Conservation (phyloP, 2,113 vertebrate genomes). For the Oophaga pumilio region DNA sequence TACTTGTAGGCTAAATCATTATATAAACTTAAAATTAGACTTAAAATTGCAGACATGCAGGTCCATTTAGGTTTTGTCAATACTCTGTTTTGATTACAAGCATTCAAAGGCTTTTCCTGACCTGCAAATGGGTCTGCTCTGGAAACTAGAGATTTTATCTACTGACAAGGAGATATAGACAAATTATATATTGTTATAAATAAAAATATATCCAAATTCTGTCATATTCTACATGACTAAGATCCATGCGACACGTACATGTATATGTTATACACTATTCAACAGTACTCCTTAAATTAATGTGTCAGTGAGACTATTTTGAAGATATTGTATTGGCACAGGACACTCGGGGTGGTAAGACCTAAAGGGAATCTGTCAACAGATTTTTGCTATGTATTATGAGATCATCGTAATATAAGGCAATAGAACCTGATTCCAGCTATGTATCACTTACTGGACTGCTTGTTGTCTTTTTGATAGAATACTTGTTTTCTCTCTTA, state of each 20-base stretch:
- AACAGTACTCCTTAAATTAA: not conserved
- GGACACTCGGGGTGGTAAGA: too few species aligned
- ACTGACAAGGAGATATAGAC: not conserved
- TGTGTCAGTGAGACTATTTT: not conserved
- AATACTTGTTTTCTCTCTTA: too few species aligned
- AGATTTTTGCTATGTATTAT: too few species aligned
- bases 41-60: not conserved
- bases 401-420: too few species aligned
- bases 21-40: constrained; percentile 49
- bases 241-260: not conserved
- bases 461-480: too few species aligned
- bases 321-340: too few species aligned
- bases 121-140: not conserved
- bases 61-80: not conserved
- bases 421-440: too few species aligned
- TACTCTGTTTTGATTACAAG: not conserved
- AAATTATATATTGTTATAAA: not conserved
- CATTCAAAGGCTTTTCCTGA: not conserved
- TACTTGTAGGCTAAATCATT: constrained; percentile 54
- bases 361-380: too few species aligned
- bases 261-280: not conserved
- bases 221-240: not conserved
- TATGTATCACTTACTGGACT: too few species aligned
- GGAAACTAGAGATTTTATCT: not conserved
- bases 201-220: not conserved